Evolutionary conservation across 2,113 vertebrate species (phyloP).

Genomic region (Forbesichthys papilliferus): DNA sequence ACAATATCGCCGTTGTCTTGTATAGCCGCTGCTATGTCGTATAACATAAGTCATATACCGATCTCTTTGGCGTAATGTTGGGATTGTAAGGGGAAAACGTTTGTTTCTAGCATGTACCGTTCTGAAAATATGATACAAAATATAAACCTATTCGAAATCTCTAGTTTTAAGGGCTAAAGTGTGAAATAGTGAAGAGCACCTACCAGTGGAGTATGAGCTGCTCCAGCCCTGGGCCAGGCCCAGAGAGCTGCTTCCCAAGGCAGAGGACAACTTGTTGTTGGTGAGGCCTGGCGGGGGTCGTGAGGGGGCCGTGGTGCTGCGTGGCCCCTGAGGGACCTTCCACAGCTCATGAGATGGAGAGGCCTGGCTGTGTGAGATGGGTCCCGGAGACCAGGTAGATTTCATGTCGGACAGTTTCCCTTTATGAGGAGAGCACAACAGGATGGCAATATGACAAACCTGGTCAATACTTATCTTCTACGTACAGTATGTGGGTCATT

Average conservation of each 20-base stretch:
- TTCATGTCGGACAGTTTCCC: slow-evolving; percentile 97
- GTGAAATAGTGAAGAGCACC: slow-evolving; percentile 3
- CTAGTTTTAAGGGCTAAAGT: too few relatives aligned
- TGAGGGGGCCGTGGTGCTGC: slow-evolving; percentile 86
- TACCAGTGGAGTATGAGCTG: slow-evolving; percentile 91
- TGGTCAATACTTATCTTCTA: too few relatives aligned
- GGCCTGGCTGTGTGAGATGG: slow-evolving; percentile 91
- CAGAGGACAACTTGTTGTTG: slow-evolving; percentile 91
- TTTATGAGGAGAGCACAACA: slow-evolving; percentile 46
- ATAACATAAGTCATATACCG: too few relatives aligned
- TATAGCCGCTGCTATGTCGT: too few relatives aligned
- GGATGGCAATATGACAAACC: background rate
- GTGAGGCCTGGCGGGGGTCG: slow-evolving; percentile 94
- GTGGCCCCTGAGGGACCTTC: slow-evolving; percentile 89
- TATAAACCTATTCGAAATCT: too few relatives aligned
- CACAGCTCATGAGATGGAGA: slow-evolving; percentile 95
- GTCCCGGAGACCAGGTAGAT: slow-evolving; percentile 93
- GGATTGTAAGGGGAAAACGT: too few relatives aligned
- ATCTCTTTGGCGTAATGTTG: too few relatives aligned
- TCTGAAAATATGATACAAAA: too few relatives aligned
- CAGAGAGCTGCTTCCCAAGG: slow-evolving; percentile 91
- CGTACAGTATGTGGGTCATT: too few relatives aligned
- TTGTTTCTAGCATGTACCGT: too few relatives aligned
- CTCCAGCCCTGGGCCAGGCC: slow-evolving; percentile 85
- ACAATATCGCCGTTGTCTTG: too few relatives aligned